These are phyloP conservation scores for Allobates femoralis DNA, from an alignment of 2,797 vertebrate genomes.

Conservation along the genomic window DNA sequence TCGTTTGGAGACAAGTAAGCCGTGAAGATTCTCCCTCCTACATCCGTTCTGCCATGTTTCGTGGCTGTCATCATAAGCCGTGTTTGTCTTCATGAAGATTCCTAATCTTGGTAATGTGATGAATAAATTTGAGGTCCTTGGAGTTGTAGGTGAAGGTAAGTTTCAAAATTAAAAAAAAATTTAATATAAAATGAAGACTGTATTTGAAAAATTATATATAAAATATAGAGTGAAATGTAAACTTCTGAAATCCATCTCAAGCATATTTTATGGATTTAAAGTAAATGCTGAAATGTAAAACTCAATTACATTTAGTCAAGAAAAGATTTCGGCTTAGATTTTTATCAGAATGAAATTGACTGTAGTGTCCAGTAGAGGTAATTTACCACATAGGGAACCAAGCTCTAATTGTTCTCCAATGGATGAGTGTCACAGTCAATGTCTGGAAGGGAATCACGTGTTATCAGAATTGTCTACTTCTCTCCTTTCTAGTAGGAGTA, in stretches of 20 bases:
- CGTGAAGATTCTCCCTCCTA: constrained; percentile 63
- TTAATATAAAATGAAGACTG: not conserved
- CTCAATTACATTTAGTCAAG: not conserved
- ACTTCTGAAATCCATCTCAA: not conserved
- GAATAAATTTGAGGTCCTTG: constrained; percentile 99
- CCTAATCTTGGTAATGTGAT: constrained; percentile 98
- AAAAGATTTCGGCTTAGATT: not conserved
- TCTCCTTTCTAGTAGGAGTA: not conserved
- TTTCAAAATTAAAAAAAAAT: not conserved
- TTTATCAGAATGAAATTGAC: not conserved
- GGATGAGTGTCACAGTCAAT: not conserved
- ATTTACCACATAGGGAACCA: not conserved
- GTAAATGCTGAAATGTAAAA: not conserved
- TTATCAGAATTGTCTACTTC: not conserved
- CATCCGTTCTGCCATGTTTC: constrained; percentile 77
- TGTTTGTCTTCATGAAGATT: constrained; percentile 98
- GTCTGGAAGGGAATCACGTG: not conserved
- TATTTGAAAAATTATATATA: not conserved
- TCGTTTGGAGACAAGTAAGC: constrained; percentile 51
- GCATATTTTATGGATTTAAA: not conserved
- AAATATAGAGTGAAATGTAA: not conserved
- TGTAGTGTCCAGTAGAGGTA: not conserved
- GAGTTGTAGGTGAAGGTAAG: constrained; percentile 99
- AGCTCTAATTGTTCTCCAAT: not conserved
- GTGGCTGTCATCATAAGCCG: constrained; percentile 74